A percentile compares a stretch with the other conserved stretches of the same genome.
phyloP scores from a whole-genome alignment of 2,888 invertebrate genomes.

The Sussaba pulchella region DNA sequence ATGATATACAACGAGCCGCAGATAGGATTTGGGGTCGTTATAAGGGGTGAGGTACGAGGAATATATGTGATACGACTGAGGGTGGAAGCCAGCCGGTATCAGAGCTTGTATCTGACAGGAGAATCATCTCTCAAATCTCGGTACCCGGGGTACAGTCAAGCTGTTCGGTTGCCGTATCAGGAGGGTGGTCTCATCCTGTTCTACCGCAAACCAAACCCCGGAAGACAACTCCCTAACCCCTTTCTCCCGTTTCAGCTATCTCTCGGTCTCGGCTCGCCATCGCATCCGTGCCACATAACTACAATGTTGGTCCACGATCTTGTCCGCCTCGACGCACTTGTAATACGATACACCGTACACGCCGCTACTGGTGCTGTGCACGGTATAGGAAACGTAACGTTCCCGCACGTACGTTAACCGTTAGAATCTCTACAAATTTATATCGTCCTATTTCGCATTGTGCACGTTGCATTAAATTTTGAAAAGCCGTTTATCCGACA shows the following conservation, averaged over 20 bases:
- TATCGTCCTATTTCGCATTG: conserved; percentile 12
- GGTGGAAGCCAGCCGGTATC: conserved; percentile 18
- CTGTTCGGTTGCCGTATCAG: conserved; percentile 33
- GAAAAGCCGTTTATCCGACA: conserved; percentile 14
- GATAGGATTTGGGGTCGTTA: conserved; percentile 8
- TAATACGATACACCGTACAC: background rate
- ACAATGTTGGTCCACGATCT: conserved; percentile 27
- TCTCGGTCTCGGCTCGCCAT: conserved; percentile 18
- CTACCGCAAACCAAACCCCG: conserved; percentile 47
- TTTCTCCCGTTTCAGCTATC: background rate
- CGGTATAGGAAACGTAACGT: background rate
- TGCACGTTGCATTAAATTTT: conserved; percentile 1
- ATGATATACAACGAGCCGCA: background rate
- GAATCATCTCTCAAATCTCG: conserved; percentile 56
- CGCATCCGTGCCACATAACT: conserved; percentile 34
- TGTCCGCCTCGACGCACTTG: background rate
- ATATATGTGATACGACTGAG: background rate
- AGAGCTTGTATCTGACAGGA: conserved; percentile 59
- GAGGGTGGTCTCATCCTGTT: conserved; percentile 44
- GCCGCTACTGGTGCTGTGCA: background rate
- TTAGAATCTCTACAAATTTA: conserved; percentile 14
- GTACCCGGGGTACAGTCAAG: conserved; percentile 18
- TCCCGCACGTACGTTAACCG: background rate
- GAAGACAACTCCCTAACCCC: conserved; percentile 44
- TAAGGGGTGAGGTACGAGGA: background rate